phyloP scores from a whole-genome alignment of 2,888 invertebrate species.

The Ennomos erosarius region DNA sequence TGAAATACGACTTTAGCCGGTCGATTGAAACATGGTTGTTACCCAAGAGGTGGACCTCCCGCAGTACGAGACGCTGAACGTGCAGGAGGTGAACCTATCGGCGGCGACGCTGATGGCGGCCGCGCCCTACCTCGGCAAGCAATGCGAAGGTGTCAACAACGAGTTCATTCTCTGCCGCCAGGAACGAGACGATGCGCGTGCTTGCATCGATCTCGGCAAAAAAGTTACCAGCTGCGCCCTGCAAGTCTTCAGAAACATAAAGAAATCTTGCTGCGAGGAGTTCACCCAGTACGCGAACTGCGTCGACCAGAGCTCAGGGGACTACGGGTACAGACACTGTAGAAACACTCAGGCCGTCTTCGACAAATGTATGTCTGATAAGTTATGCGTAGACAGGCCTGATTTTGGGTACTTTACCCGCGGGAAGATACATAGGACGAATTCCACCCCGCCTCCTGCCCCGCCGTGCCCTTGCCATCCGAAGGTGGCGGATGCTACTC shows the following conservation, averaged over 20 bases:
- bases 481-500: slow-evolving; percentile 87
- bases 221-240: slow-evolving; percentile 94
- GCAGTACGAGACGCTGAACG: slow-evolving; percentile 20
- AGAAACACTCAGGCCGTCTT: slow-evolving; percentile 93
- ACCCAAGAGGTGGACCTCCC: slow-evolving; percentile 24
- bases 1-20: too few species aligned
- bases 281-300: slow-evolving; percentile 91
- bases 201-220: slow-evolving; percentile 94
- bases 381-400: slow-evolving; percentile 90
- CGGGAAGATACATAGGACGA: slow-evolving; percentile 86
- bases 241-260: slow-evolving; percentile 93
- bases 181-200: slow-evolving; percentile 92
- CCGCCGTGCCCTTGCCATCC: slow-evolving; percentile 80
- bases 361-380: slow-evolving; percentile 93
- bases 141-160: slow-evolving; percentile 95
- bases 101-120: slow-evolving; percentile 93
- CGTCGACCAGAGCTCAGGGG: slow-evolving; percentile 91
- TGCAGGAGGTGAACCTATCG: slow-evolving; percentile 87
- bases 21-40: slow-evolving; percentile 6
- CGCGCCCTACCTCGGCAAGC: slow-evolving; percentile 95
- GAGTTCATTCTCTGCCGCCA: slow-evolving; percentile 96
- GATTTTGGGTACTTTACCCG: slow-evolving; percentile 93
- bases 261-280: slow-evolving; percentile 91
- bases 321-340: slow-evolving; percentile 87
- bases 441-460: slow-evolving; percentile 84